Conservation (phyloP, 2,797 vertebrate species). For the Phoeniculus purpureus region DNA sequence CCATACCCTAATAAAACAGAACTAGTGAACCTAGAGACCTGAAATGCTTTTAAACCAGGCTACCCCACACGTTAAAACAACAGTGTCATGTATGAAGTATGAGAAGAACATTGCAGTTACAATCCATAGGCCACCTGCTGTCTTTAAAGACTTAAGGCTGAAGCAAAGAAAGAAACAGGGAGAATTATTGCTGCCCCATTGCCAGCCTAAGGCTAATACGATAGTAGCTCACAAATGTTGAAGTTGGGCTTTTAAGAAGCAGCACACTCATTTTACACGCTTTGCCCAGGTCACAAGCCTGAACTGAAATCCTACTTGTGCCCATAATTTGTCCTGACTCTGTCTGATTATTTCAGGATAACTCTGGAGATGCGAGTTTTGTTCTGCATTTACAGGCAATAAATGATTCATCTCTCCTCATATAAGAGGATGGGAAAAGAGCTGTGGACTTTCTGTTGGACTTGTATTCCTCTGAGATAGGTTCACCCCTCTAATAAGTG, state of each 20-base stretch:
- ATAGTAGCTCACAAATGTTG: background rate
- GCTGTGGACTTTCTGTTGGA: background rate
- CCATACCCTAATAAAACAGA: background rate
- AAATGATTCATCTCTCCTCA: background rate
- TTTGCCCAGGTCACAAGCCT: background rate
- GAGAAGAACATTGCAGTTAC: background rate
- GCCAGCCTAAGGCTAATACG: background rate
- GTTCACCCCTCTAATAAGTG: background rate
- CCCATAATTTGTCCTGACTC: background rate
- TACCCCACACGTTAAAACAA: background rate
- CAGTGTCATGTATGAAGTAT: background rate
- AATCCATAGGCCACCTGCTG: background rate
- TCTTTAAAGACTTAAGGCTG: background rate
- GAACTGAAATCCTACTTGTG: fast-evolving
- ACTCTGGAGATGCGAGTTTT: background rate
- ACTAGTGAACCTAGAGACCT: background rate
- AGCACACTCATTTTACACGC: fast-evolving
- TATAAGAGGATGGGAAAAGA: background rate
- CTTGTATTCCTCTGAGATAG: background rate
- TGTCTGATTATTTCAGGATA: background rate
- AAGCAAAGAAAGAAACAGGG: background rate
- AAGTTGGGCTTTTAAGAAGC: background rate
- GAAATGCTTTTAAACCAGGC: background rate
- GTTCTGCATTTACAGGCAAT: background rate
- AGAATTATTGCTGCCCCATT: background rate